Evolutionary conservation across 2,113 vertebrate genomes (phyloP), one percentile per base, ranked within the genome.

Genomic region (Odontophorus gujanensis): DNA sequence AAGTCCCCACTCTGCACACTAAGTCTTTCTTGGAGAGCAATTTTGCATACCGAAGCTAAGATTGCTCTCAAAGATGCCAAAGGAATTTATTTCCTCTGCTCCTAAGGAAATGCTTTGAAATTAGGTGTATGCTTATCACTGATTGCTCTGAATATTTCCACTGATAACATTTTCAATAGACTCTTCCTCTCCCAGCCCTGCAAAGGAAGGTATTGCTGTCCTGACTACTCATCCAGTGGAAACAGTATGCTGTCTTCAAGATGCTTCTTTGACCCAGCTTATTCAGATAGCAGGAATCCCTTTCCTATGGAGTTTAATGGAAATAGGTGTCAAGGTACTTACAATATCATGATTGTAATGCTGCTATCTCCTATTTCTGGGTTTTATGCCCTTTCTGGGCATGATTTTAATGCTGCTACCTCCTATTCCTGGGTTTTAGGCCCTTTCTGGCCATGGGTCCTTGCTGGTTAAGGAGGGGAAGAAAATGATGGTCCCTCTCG

Each of bases 11-110:
- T 81, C 83, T 2, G 30, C 15, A 53, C 75, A 81, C 91, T 0
- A 8, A 67, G 62, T 3, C 66, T 66, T 92, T 94, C 86, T 14
- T 81, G 95, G 94, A 95, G 77, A 92, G 91, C 3, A 3, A 32
- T 5, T 79, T 55, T 28, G 40, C 88, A 87, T 85, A 57, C 80
- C n/a, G 1, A 85, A 81, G 89, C 78, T 81, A 51, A 57, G 78
- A 48, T 61, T 25, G 71, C 69, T 81, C 78, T 91, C 26, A 25
- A n/a, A 68, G 83, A 47, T 84, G 90, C 86, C 90, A 68, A 77
- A 94, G 83, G 90, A 93, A 90, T 92, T 86, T 6, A 61, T 85
- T 75, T 3, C 28, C 80, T 86, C 22, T 2, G 28, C 73, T 86
- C 13, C 22, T 15, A 11, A 72, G 83, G 94, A 75, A 92, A 78